phyloP scores from a whole-genome alignment of 2,113 vertebrate species.

The Xenopus borealis region DNA sequence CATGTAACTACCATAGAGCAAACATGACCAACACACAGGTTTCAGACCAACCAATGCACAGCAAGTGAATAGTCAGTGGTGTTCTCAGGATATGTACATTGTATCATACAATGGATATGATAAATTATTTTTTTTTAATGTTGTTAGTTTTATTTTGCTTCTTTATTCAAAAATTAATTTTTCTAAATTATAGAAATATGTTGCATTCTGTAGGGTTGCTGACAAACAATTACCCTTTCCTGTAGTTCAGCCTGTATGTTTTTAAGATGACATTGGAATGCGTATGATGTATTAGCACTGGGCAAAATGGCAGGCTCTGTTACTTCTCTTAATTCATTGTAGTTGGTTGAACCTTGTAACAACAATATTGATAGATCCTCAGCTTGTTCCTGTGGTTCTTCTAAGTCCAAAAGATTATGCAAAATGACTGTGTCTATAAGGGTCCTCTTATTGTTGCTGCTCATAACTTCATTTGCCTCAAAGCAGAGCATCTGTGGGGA shows the following conservation, averaged over 20 bases:
- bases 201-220: constrained; percentile 15
- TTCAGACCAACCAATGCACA: too few species aligned
- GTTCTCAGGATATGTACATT: too few species aligned
- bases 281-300: not conserved
- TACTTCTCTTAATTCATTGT: not conserved
- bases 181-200: not conserved
- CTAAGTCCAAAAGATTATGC: not conserved
- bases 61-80: too few species aligned
- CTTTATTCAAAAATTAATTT: too few species aligned
- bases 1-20: too few species aligned
- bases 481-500: too few species aligned
- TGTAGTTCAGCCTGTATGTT: not conserved
- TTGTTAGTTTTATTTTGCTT: too few species aligned
- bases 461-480: too few species aligned
- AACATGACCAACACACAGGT: too few species aligned
- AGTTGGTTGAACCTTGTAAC: not conserved
- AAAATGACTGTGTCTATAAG: constrained; percentile 18
- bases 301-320: not conserved
- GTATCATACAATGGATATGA: too few species aligned
- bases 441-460: not conserved
- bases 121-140: too few species aligned
- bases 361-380: not conserved
- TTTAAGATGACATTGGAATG: not conserved
- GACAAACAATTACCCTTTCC: not conserved
- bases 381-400: not conserved